These are phyloP conservation scores for Lordiphosa fenestrarum DNA, from an alignment of 2,888 invertebrate genomes.

Conservation along the genomic window DNA sequence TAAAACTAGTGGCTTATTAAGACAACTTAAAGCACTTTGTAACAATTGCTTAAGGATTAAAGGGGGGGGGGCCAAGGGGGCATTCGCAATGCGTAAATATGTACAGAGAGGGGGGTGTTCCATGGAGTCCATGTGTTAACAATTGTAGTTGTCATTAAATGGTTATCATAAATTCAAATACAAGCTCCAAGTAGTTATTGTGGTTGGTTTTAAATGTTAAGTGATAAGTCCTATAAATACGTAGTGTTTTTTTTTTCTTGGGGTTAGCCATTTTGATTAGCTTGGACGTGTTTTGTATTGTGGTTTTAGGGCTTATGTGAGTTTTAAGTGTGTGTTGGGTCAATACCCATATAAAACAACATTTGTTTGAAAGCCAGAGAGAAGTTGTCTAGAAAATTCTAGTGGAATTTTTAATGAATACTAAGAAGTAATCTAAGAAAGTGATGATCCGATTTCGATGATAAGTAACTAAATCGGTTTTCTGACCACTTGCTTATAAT, in stretches of 20 bases:
- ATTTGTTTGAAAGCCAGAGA: too few species aligned
- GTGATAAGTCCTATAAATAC: constrained; percentile 25
- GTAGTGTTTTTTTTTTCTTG: constrained; percentile 10
- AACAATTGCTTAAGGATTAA: constrained; percentile 58
- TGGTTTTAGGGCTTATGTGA: constrained; percentile 15
- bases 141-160: constrained; percentile 34
- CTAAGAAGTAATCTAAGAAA: too few species aligned
- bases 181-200: constrained; percentile 59
- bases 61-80: background rate
- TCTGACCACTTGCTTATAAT: too few species aligned
- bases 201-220: constrained; percentile 10
- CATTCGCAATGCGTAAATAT: constrained; percentile 36
- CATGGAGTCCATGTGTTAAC: constrained; percentile 45
- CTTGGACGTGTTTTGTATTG: constrained; percentile 44
- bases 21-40: constrained; percentile 64
- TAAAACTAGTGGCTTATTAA: constrained; percentile 39
- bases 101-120: constrained; percentile 45
- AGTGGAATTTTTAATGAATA: too few species aligned
- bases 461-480: too few species aligned
- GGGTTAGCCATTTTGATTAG: constrained; percentile 38
- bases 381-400: too few species aligned
- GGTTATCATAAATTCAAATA: constrained; percentile 58
- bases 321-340: constrained; percentile 5
- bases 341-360: constrained; percentile 20
- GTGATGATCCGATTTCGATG: too few species aligned